Evolutionary conservation across 2,113 vertebrate genomes (phyloP), one percentile per base, ranked within the genome.

Genomic region (Atractosteus spatula): DNA sequence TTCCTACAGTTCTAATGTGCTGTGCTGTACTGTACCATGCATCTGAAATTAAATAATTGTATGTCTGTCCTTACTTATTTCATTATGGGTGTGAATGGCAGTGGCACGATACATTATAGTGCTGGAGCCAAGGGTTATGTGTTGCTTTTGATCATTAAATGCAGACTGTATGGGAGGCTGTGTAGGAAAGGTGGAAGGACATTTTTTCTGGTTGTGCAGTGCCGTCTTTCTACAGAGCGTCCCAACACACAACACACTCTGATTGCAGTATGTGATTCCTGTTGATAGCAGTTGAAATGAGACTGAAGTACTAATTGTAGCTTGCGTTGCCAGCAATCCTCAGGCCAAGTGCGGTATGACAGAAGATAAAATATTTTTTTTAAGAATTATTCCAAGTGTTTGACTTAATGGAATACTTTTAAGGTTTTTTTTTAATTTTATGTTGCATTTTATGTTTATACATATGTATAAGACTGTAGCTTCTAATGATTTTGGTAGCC

Each of bases 111-210:
- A 14, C 54, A 59, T 5, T 59, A n/a, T 12, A 59, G 56, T 57
- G 41, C 17, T n/a, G 29, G 68, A n/a, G 29, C 10, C 17, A 12
- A 43, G 55, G 17, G 41, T 5, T 12, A 42, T 3, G 12, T 54
- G 51, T 68, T 55, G 47, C 68, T 8, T 57, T 10, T 69, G 68
- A 69, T 54, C 51, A 57, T 69, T 69, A 69, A 45, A 43, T 3
- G 55, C 54, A 16, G 66, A n/a, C 3, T 29, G 1, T 29, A 29
- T 29, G 29, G 29, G 29, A 29, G 29, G 1, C 47, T 10, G 2
- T 7, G 47, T 2, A 10, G 47, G 10, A 51, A 51, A 10, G 47
- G 47, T 5, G 8, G 47, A 51, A 62, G 75, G 44, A 42, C 29
- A 42, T 47, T n/a, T 41, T 29, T 55, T 12, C n/a, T 12, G 13